These are phyloP conservation scores for Cladorhizidae sp. DNA, from an alignment of 37 sponge, comb jelly and placozoan species.

Conservation along the genomic window DNA sequence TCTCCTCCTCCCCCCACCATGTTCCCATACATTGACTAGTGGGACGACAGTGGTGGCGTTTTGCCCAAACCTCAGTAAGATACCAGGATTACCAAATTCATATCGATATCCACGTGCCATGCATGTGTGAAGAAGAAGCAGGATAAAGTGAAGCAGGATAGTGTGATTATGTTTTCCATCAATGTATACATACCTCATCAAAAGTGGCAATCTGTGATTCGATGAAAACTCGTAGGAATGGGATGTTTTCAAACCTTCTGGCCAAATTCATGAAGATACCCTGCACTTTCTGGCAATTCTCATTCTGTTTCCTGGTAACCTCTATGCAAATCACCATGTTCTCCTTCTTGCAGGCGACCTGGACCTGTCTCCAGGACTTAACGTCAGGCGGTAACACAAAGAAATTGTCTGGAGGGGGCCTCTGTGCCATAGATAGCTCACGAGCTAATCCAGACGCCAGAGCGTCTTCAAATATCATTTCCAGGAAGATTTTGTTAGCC, in stretches of 20 bases:
- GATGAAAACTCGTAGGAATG: constrained; percentile 41
- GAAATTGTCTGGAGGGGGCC: constrained; percentile 75
- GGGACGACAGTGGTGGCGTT: no score
- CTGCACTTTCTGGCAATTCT: constrained; percentile 26
- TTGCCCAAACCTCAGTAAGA: no score
- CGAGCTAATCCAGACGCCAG: constrained; percentile 52
- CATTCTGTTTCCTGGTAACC: constrained; percentile 25
- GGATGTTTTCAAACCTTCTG: constrained; percentile 45
- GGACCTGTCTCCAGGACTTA: constrained; percentile 43
- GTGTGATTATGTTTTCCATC: neutral
- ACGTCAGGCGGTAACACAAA: constrained; percentile 50
- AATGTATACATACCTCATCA: constrained; percentile 42
- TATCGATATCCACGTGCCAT: no score
- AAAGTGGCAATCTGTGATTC: constrained; percentile 40
- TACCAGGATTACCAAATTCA: no score
- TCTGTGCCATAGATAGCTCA: constrained; percentile 1
- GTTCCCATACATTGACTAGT: no score
- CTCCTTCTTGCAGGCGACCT: constrained; percentile 49
- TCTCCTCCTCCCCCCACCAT: no score
- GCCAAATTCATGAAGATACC: constrained; percentile 52
- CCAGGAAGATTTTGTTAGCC: constrained; percentile 47
- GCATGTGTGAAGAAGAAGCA: neutral
- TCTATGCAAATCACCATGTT: constrained; percentile 69
- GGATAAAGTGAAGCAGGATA: neutral
- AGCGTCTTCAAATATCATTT: constrained; percentile 63